Conservation (phyloP, 1,140 invertebrate genomes). For the Zaprionus taronus region DNA sequence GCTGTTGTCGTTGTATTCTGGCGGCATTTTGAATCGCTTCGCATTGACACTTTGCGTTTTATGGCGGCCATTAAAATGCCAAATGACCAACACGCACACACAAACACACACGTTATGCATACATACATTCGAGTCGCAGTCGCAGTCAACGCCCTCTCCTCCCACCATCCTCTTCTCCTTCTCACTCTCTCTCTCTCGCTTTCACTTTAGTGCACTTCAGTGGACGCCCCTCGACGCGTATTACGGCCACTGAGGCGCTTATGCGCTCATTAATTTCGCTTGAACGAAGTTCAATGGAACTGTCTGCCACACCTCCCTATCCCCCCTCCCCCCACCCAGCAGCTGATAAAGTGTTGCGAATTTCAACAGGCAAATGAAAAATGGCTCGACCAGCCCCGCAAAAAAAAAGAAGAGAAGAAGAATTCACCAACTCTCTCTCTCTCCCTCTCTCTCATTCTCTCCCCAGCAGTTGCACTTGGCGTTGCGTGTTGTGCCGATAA, state of each 20-base stretch:
- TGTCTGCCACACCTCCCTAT: constrained; percentile 9
- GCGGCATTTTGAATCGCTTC: constrained; percentile 61
- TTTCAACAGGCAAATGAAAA: constrained; percentile 78
- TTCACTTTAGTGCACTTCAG: constrained; percentile 73
- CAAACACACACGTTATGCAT: neutral
- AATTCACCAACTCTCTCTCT: neutral
- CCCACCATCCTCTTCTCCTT: neutral
- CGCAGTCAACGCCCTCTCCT: neutral
- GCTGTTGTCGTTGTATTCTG: constrained; percentile 2
- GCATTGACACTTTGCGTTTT: constrained; percentile 78
- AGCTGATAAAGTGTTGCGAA: constrained; percentile 65
- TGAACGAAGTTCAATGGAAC: constrained; percentile 74
- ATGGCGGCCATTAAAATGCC: constrained; percentile 66
- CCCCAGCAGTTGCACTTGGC: constrained; percentile 24
- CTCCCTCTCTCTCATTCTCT: neutral
- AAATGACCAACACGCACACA: constrained; percentile 39
- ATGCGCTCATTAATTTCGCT: constrained; percentile 78
- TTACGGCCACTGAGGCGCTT: constrained; percentile 58
- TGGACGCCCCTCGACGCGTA: constrained; percentile 64
- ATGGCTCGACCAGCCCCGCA: constrained; percentile 58
- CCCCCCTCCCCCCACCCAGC: neutral
- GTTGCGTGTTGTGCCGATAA: constrained; percentile 35
- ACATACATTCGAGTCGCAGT: neutral
- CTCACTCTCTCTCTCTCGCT: neutral
- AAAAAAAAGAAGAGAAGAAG: constrained; percentile 38